Evolutionary conservation across 2,113 vertebrate genomes (phyloP), one percentile per base, ranked within the genome.

Genomic region (Takifugu flavidus): DNA sequence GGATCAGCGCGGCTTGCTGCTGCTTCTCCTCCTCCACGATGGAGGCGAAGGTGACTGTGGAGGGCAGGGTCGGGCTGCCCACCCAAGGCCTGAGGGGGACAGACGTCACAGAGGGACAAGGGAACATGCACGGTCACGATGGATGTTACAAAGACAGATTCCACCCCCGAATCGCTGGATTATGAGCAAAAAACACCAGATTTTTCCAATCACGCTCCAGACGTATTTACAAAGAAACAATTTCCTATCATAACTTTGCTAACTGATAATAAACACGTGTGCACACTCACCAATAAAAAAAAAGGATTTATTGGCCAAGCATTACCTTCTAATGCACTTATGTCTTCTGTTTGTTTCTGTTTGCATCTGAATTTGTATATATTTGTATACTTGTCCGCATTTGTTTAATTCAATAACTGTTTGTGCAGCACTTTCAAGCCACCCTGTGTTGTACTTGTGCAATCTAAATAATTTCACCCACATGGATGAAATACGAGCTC

Each of bases 11-110:
- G 1, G 95, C 97, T 86, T 99, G 94, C 84, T 98, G 96, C 72
- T 96, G 92, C 61, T 91, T 92, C 72, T 97, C 95, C 71, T 99
- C 95, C 75, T 99, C 95, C 67, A 99, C 88, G 25, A 99, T 99
- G 52, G 95, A 91, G 47, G 96, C 94, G 74, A 99, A 99, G 65
- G 94, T 94, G 70, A 97, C 87, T 15, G 89, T 90, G 28, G 78
- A 84, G 50, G 82, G 58, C 4, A 83, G 75, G 6, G 92, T 79
- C 15, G 92, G 88, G 66, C 84, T 91, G 50, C 85, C 49, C 62
- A 87, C 87, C 97, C 97, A 99, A 42, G 97, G 96, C 70, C 97
- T 99, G 86, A 39, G 53, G 72, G 59, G 70, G 25, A 49, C 5
- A 57, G 47, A 20, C 15, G 5, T 47, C 4, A 47, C 45, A 47